phyloP scores from a whole-genome alignment of 2,113 vertebrate species.

The Felis catus region DNA sequence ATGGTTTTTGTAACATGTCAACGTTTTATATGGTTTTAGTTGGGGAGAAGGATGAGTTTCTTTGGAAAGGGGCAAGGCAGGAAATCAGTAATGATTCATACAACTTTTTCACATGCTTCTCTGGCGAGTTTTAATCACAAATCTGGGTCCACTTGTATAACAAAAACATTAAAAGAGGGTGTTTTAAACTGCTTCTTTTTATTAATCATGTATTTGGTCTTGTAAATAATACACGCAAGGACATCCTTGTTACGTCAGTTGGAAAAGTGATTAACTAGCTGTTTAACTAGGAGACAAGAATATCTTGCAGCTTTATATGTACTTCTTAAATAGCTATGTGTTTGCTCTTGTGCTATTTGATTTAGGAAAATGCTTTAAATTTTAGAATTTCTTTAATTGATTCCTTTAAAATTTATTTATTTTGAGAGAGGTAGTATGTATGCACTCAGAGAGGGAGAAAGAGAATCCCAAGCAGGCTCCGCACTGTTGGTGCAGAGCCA shows the following conservation, averaged over 20 bases:
- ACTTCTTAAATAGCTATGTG: slow-evolving; percentile 71
- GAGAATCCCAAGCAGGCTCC: too few species aligned
- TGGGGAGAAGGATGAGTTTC: slow-evolving; percentile 35
- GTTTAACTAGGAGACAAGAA: slow-evolving; percentile 70
- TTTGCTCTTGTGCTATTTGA: slow-evolving; percentile 62
- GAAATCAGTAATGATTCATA: slow-evolving; percentile 83
- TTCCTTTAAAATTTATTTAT: not conserved
- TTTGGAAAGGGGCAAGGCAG: slow-evolving; percentile 69
- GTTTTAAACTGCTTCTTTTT: slow-evolving; percentile 81
- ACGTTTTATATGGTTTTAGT: slow-evolving; percentile 63
- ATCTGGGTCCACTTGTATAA: slow-evolving; percentile 84
- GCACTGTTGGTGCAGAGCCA: too few species aligned
- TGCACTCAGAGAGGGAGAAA: too few species aligned
- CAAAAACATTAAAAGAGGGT: slow-evolving; percentile 82
- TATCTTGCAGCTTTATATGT: slow-evolving; percentile 75
- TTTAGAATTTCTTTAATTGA: slow-evolving; percentile 68
- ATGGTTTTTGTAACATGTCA: slow-evolving; percentile 21
- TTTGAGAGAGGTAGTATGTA: too few species aligned
- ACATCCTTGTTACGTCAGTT: slow-evolving; percentile 84
- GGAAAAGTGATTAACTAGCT: slow-evolving; percentile 76
- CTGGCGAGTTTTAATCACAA: slow-evolving; percentile 81
- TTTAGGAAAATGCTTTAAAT: slow-evolving; percentile 73
- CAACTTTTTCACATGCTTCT: slow-evolving; percentile 76
- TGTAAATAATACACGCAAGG: slow-evolving; percentile 85
- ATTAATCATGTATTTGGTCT: slow-evolving; percentile 85